Evolutionary conservation across 2,888 invertebrate genomes (phyloP).

Genomic region (Gisinianus flammeolus): DNA sequence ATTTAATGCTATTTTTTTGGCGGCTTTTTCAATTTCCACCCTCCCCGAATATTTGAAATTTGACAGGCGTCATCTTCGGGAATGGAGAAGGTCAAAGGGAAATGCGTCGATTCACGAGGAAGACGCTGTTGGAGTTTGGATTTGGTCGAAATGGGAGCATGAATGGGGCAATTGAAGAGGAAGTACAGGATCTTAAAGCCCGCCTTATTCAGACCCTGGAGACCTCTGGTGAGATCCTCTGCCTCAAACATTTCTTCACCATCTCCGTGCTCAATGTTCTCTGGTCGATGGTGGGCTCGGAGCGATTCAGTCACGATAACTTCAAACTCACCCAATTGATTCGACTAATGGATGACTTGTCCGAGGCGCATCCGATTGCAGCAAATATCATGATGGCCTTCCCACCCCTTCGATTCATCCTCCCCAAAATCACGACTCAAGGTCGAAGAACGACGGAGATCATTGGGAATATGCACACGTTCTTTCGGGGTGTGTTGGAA

Average conservation of each 20-base stretch:
- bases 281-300: conserved; percentile 55
- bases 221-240: conserved; percentile 8
- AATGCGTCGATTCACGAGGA: conserved; percentile 52
- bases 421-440: conserved; percentile 24
- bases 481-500: conserved; percentile 42
- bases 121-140: conserved; percentile 58
- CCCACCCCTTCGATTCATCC: conserved; percentile 43
- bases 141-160: conserved; percentile 53
- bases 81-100: conserved; percentile 57
- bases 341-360: conserved; percentile 43
- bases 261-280: conserved; percentile 55
- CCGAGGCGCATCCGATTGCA: conserved; percentile 41
- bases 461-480: background rate
- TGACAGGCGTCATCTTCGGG: conserved; percentile 50
- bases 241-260: conserved; percentile 50
- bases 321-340: conserved; percentile 44
- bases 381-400: conserved; percentile 48
- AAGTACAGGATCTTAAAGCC: conserved; percentile 49
- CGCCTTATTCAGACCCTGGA: conserved; percentile 43
- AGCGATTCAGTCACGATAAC: conserved; percentile 52
- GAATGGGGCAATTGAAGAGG: conserved; percentile 54
- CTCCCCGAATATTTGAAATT: too few species aligned
- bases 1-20: too few species aligned
- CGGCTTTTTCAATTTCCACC: too few species aligned
- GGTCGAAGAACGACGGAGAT: background rate